Conservation (phyloP, 2,888 invertebrate genomes). For the Ormia ochracea region DNA sequence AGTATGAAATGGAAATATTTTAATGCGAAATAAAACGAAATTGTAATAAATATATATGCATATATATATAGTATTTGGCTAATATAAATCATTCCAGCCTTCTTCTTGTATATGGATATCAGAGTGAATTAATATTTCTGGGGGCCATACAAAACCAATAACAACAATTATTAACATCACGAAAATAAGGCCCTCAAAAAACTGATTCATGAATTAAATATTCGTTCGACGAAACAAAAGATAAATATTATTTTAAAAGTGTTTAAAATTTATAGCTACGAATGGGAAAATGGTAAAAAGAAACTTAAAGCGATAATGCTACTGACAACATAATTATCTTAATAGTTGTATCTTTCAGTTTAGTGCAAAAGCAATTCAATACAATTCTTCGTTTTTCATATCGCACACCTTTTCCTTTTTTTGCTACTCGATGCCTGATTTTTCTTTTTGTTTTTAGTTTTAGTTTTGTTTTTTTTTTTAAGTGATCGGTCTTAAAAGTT, state of each 20-base stretch:
- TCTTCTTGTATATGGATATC: background rate
- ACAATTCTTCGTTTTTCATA: background rate
- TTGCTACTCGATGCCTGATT: background rate
- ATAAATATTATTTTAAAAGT: background rate
- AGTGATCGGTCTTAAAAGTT: conserved; percentile 24
- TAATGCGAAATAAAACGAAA: no score
- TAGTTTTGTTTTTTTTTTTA: background rate
- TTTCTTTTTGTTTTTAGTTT: background rate
- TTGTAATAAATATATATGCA: no score
- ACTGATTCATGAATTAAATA: conserved; percentile 2
- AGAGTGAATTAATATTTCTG: background rate
- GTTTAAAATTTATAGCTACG: conserved; percentile 6
- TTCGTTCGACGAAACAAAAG: background rate
- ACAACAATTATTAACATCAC: conserved; percentile 16
- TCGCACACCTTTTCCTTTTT: conserved; percentile 3
- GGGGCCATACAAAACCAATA: conserved; percentile 24
- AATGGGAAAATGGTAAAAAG: conserved; percentile 8
- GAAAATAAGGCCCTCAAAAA: conserved; percentile 3
- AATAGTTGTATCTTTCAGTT: conserved; percentile 42
- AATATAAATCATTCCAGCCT: conserved; percentile 20
- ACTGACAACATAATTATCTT: conserved; percentile 61
- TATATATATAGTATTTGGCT: background rate
- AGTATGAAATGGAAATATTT: no score
- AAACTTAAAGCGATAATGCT: conserved; percentile 2
- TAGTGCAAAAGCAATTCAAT: conserved; percentile 7